phyloP scores from a whole-genome alignment of 2,888 invertebrate species.

The Sphaerolaimus hirsutus region DNA sequence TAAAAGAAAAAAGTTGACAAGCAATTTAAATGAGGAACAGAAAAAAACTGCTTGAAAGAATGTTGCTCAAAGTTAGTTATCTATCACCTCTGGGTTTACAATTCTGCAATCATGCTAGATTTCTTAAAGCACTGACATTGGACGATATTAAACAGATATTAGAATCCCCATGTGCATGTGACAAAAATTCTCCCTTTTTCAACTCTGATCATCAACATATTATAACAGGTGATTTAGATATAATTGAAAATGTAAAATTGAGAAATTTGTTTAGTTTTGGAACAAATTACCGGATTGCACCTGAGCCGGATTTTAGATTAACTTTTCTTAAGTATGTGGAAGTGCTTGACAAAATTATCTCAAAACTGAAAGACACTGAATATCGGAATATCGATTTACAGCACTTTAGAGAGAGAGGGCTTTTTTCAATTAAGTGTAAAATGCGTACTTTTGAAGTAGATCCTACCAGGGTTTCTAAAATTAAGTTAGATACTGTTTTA shows the following conservation, averaged over 20 bases:
- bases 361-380: too few relatives aligned
- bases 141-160: not conserved
- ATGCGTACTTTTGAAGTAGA: too few relatives aligned
- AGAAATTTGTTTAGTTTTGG: not conserved
- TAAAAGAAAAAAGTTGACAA: too few relatives aligned
- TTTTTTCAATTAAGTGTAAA: too few relatives aligned
- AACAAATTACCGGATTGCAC: not conserved
- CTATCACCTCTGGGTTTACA: not conserved
- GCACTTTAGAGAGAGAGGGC: too few relatives aligned
- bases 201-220: not conserved
- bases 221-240: not conserved
- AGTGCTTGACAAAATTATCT: too few relatives aligned
- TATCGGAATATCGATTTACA: too few relatives aligned
- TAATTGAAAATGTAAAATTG: not conserved
- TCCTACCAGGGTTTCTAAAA: too few relatives aligned
- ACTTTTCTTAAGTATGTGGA: not conserved
- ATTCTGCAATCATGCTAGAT: not conserved
- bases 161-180: not conserved
- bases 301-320: not conserved
- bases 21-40: too few relatives aligned
- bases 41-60: too few relatives aligned
- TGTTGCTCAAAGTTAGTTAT: too few relatives aligned
- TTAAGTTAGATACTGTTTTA: not conserved
- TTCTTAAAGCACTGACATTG: not conserved
- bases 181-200: not conserved